These are phyloP conservation scores for Caenorhabditis drosophilae DNA, from an alignment of 2,888 invertebrate species.

Conservation along the genomic window DNA sequence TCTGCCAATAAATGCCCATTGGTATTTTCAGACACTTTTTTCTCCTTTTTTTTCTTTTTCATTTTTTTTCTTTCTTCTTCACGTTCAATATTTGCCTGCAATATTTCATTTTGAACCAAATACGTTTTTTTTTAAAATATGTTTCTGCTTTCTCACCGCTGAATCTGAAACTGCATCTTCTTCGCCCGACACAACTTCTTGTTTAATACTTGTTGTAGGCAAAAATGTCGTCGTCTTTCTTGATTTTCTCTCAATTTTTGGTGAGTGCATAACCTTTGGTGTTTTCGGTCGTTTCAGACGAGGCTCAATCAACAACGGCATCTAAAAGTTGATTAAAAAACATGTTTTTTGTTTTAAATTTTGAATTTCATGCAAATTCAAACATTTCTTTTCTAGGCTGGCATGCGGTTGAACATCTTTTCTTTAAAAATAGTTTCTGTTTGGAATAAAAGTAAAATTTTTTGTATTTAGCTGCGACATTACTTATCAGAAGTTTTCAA, in stretches of 20 bases:
- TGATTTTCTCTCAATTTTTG: conserved; percentile 8
- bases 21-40: neutral
- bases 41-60: conserved; percentile 4
- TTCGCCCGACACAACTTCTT: too few relatives aligned
- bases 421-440: too few relatives aligned
- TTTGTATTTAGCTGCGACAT: too few relatives aligned
- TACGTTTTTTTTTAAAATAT: neutral
- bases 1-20: neutral
- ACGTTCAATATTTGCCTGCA: neutral
- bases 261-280: conserved; percentile 17
- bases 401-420: too few relatives aligned
- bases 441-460: too few relatives aligned
- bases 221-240: neutral
- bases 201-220: too few relatives aligned
- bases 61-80: neutral
- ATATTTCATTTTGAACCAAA: neutral
- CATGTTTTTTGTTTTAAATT: too few relatives aligned
- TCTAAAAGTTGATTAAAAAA: conserved; percentile 6
- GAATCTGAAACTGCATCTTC: too few relatives aligned
- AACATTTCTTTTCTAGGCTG: too few relatives aligned
- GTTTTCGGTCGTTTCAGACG: conserved; percentile 15
- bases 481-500: too few relatives aligned
- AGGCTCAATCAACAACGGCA: conserved; percentile 4
- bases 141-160: too few relatives aligned
- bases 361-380: too few relatives aligned